Evolutionary conservation across 2,797 vertebrate genomes (phyloP).

Genomic region (Hypotaenidia philippensis): DNA sequence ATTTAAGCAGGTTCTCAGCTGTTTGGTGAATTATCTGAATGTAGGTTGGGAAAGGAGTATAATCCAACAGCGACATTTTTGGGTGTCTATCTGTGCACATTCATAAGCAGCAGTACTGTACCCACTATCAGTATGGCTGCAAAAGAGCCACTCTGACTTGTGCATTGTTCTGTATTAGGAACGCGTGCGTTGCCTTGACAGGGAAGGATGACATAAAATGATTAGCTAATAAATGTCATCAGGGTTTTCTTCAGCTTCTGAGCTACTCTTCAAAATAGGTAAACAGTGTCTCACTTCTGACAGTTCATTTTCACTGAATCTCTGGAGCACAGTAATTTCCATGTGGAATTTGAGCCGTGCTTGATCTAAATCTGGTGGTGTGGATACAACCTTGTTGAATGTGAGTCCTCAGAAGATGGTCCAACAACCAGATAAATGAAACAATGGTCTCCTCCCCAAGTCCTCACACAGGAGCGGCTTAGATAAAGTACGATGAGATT

Average conservation of each 20-base stretch:
- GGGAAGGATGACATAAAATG: neutral
- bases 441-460: neutral
- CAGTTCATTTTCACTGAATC: neutral
- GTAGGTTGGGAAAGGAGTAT: neutral
- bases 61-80: neutral
- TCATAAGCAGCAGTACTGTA: neutral
- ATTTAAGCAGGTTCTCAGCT: neutral
- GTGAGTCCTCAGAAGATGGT: neutral
- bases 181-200: neutral
- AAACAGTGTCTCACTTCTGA: neutral
- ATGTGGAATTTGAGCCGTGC: neutral
- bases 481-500: neutral
- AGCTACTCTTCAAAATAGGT: neutral
- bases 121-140: neutral
- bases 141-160: neutral
- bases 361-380: neutral
- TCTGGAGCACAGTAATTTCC: neutral
- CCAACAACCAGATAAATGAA: neutral
- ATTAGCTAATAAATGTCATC: neutral
- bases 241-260: conserved; percentile 1
- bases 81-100: neutral
- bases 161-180: neutral
- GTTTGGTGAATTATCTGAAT: neutral
- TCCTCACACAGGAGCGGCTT: neutral
- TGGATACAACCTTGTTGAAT: neutral